phyloP scores from a whole-genome alignment of 2,797 vertebrate genomes.

The Pteropus rufus region DNA sequence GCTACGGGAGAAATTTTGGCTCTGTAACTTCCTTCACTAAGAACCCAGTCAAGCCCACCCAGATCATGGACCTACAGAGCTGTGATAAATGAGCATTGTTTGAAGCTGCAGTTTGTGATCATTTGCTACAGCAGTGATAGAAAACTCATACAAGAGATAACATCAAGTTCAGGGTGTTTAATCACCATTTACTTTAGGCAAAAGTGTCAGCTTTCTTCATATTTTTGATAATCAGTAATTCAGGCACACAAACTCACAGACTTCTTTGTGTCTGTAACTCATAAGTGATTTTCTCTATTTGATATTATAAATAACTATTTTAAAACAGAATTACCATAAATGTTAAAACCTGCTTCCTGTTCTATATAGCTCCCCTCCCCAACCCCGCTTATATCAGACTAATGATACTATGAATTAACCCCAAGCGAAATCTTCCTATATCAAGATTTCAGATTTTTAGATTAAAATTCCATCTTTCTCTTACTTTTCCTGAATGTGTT shows the following conservation, averaged over 20 bases:
- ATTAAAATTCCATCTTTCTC: neutral
- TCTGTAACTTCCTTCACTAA: neutral
- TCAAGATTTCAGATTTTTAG: neutral
- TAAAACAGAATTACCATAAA: neutral
- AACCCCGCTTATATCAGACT: neutral
- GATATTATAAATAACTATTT: neutral
- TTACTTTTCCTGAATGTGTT: neutral
- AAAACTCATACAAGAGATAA: neutral
- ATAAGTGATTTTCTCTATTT: neutral
- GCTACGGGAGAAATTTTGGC: neutral
- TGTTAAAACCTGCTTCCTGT: neutral
- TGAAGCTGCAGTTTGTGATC: neutral
- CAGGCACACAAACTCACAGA: neutral
- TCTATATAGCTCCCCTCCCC: neutral
- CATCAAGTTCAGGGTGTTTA: neutral
- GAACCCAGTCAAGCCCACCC: neutral
- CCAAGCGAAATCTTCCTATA: neutral
- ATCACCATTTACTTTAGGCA: neutral
- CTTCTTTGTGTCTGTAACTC: neutral
- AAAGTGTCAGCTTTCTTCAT: neutral
- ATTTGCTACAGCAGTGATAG: neutral
- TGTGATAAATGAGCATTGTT: neutral
- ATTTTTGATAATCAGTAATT: neutral
- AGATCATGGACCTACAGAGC: neutral
- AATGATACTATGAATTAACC: neutral